These are phyloP conservation scores for Silurus meridionalis DNA, from an alignment of 2,113 vertebrate species.

Conservation along the genomic window DNA sequence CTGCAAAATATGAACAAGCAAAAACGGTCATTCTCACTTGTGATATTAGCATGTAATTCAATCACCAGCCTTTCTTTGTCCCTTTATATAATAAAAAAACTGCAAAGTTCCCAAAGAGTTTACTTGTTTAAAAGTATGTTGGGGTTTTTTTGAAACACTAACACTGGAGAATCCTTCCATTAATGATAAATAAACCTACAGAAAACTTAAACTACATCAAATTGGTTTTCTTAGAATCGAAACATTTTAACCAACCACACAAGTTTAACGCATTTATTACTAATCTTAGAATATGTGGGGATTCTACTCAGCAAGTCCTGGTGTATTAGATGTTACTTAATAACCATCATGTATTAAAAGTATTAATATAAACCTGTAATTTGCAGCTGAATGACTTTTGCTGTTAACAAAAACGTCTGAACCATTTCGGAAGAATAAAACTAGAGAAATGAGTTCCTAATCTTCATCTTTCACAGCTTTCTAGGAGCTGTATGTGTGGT, in stretches of 20 bases:
- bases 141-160: too few species aligned
- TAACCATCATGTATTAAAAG: not conserved
- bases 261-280: not conserved
- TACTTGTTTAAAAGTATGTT: too few species aligned
- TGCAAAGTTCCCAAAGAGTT: not conserved
- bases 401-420: not conserved
- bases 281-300: not conserved
- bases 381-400: not conserved
- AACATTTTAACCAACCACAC: not conserved
- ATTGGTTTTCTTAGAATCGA: not conserved
- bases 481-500: not conserved
- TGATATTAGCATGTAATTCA: not conserved
- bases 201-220: not conserved
- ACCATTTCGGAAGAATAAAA: not conserved
- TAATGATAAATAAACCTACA: not conserved
- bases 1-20: not conserved
- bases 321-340: not conserved
- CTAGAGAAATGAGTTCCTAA: not conserved
- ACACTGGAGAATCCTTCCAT: not conserved
- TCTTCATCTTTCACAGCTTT: not conserved
- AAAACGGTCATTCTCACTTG: not conserved
- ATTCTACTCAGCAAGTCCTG: not conserved
- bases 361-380: not conserved
- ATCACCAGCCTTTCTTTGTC: not conserved
- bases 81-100: not conserved